Evolutionary conservation across 2,113 vertebrate species (phyloP).

Genomic region (Rhombomys opimus): DNA sequence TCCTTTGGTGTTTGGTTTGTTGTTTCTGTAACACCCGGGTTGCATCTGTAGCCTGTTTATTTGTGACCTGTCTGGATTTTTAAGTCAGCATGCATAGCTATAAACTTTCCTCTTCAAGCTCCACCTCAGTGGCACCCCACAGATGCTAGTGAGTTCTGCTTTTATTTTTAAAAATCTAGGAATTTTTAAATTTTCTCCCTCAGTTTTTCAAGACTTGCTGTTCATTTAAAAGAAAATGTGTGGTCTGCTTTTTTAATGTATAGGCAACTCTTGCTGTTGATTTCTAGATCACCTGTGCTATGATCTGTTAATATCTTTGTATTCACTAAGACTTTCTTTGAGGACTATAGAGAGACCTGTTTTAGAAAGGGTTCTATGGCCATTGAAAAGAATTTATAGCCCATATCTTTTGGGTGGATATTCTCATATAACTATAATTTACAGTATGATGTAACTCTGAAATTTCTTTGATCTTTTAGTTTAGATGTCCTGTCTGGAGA

Average conservation of each 20-base stretch:
- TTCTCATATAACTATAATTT: neutral
- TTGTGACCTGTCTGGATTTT: neutral
- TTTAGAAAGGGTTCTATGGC: neutral
- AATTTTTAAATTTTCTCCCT: neutral
- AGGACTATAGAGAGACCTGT: neutral
- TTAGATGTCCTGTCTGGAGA: neutral
- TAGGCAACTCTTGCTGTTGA: neutral
- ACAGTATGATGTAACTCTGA: neutral
- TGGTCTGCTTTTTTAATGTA: neutral
- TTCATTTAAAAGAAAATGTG: neutral
- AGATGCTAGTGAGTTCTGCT: neutral
- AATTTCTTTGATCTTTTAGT: neutral
- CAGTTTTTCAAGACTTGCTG: neutral
- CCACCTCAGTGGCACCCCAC: neutral
- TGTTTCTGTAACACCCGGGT: neutral
- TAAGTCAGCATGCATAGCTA: neutral
- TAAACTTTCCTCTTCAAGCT: neutral
- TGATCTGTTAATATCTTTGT: neutral
- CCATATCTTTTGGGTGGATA: neutral
- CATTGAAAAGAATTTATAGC: neutral
- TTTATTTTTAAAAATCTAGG: neutral
- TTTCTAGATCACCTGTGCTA: neutral
- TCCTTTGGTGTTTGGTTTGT: neutral
- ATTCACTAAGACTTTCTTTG: neutral
- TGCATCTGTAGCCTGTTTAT: neutral